These are phyloP conservation scores for Rhincodon typus DNA, from an alignment of 2,797 vertebrate species.

Conservation along the genomic window DNA sequence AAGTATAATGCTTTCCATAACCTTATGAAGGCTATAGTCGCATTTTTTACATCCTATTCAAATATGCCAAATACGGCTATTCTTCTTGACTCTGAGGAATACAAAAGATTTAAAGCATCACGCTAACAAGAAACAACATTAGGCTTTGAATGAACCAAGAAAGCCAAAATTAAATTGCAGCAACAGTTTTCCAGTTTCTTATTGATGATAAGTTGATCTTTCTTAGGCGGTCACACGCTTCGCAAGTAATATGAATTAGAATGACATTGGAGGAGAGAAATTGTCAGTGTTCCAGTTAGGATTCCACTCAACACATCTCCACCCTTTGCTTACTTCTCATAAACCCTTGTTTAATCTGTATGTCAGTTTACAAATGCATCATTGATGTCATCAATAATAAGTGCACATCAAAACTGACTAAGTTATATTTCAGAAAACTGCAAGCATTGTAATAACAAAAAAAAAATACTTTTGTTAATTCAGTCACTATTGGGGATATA, in stretches of 20 bases:
- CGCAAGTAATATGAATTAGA: background rate
- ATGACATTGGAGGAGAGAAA: background rate
- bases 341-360: background rate
- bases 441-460: background rate
- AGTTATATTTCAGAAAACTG: background rate
- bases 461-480: background rate
- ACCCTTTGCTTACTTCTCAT: background rate
- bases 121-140: background rate
- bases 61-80: background rate
- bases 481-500: background rate
- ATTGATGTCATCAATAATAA: background rate
- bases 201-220: background rate
- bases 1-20: background rate
- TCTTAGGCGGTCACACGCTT: background rate
- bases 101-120: background rate
- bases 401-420: too few species aligned
- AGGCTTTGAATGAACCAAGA: background rate
- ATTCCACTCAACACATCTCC: background rate
- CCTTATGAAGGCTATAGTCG: background rate
- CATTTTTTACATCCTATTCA: background rate
- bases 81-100: background rate
- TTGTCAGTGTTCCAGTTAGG: background rate
- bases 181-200: background rate
- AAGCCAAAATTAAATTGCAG: background rate
- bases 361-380: background rate